Base-by-base conservation (phyloP, 2,888 invertebrate genomes). In the Drosophila eohydei region DNA sequence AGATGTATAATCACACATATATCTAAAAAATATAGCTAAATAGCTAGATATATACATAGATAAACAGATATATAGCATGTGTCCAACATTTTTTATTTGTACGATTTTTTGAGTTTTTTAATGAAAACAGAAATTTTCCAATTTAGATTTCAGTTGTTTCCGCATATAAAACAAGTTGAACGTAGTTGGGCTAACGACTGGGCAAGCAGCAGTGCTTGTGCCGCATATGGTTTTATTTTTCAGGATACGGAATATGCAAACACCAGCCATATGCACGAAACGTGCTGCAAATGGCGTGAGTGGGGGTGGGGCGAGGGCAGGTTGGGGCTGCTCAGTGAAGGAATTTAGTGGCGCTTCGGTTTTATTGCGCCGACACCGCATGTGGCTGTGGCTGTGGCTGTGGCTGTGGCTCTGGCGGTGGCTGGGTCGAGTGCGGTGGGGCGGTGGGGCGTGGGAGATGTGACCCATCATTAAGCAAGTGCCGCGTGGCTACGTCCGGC, bases 401-500 rank as follows among this genome's bases (percentile, higher is more conserved):
- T 62, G 64, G 66, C 38, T 30, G 48, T 16, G 34, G 60, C 54
- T 75, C 64, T 48, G 63, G 59, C 51, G 48, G 64, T 62, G 61
- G 56, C 38, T 36, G 12, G 48, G 34, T 16, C 48, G 48, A 32
- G n/a, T 5, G n/a, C n/a, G 30, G 30, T 30, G 30, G 5, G 62
- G 64, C 30, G 26, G 36, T 57, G 26, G 63, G 68, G 69, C 55
- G 41, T 56, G 63, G 61, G 48, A 59, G 59, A 73, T 80, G 74
- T 68, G 74, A 70, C 66, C 74, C 68, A 71, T 71, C 81, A 77
- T 81, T 81, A 81, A 81, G 74, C 81, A 80, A 81, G 78, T 75
- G 80, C 83, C 84, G 87, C 81, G 73, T 70, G 80, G 80, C 77
- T 63, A 83, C 76, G 81, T 83, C 83, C 83, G 83, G 83, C 78